A percentile compares a stretch with the other conserved stretches of the same genome.
phyloP scores from a whole-genome alignment of 2,113 vertebrate genomes.

The Sylvia atricapilla region DNA sequence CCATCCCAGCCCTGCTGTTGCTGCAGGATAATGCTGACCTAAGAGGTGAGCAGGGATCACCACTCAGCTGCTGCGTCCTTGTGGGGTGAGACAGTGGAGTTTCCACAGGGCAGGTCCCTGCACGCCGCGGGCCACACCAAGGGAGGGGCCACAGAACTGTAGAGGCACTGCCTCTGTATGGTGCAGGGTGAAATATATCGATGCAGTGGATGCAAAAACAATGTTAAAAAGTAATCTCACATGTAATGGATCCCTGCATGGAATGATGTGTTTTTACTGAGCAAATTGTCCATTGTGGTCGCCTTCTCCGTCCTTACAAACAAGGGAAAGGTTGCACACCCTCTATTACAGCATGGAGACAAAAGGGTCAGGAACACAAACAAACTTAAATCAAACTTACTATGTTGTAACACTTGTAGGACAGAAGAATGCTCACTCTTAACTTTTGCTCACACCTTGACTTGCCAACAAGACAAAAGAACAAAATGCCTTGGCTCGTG shows the following conservation, averaged over 20 bases:
- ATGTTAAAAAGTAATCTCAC: not conserved
- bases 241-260: not conserved
- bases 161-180: not conserved
- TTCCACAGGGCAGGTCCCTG: not conserved
- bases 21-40: not conserved
- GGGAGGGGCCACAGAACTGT: not conserved
- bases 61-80: not conserved
- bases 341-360: not conserved
- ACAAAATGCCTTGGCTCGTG: not conserved
- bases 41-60: not conserved
- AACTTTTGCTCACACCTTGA: not conserved
- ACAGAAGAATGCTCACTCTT: not conserved
- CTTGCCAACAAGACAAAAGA: not conserved
- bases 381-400: not conserved
- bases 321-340: accelerated
- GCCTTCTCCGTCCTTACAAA: not conserved
- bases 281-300: not conserved
- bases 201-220: not conserved
- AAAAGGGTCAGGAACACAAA: not conserved
- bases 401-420: not conserved
- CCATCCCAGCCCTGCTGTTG: not conserved
- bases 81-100: accelerated
- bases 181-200: too few relatives aligned
- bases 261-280: not conserved
- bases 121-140: accelerated